These are phyloP conservation scores for Lateolabrax maculatus DNA, from an alignment of 2,797 vertebrate genomes.

Conservation along the genomic window DNA sequence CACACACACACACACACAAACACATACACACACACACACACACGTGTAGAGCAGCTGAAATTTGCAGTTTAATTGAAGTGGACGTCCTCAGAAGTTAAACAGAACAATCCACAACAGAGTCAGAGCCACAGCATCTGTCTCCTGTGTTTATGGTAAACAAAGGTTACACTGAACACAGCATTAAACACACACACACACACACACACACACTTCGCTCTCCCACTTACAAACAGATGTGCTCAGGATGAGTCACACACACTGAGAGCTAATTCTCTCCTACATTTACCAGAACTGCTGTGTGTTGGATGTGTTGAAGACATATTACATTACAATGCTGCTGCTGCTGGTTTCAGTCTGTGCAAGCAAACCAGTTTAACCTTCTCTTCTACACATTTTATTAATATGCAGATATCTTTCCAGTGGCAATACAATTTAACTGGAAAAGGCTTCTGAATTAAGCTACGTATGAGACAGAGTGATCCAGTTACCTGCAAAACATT, in stretches of 20 bases:
- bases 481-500: neutral
- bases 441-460: neutral
- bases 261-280: conserved; percentile 25
- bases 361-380: neutral
- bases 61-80: conserved; percentile 22
- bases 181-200: conserved; percentile 28
- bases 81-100: conserved; percentile 52
- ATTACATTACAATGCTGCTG: conserved; percentile 13
- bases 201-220: conserved; percentile 20
- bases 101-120: conserved; percentile 54
- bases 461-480: neutral
- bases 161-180: conserved; percentile 52
- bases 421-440: neutral
- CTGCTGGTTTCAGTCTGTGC: neutral
- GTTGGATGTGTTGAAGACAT: neutral
- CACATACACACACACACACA: conserved; percentile 31
- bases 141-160: conserved; percentile 69
- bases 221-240: conserved; percentile 57
- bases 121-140: conserved; percentile 58
- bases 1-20: conserved; percentile 26
- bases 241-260: conserved; percentile 57
- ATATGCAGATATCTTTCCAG: neutral
- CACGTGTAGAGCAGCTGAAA: neutral
- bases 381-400: neutral
- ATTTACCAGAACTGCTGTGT: conserved; percentile 31